Conservation (phyloP, 2,797 vertebrate species). For the Prunella strophiata region DNA sequence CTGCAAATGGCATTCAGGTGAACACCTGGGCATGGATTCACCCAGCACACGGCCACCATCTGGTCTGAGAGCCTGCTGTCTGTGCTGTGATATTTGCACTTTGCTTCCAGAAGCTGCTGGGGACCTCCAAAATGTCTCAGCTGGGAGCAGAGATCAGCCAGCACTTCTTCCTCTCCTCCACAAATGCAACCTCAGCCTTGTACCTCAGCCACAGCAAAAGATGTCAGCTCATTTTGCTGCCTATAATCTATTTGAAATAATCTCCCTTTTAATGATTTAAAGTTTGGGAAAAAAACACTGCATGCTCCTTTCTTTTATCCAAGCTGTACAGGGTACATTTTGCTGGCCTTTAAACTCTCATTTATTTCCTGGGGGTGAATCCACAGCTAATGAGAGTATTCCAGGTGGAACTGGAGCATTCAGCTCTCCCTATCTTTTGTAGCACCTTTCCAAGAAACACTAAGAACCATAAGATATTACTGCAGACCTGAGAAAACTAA, state of each 20-base stretch:
- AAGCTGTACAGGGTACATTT: neutral
- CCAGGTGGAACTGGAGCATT: neutral
- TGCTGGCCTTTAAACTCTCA: neutral
- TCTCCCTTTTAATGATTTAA: neutral
- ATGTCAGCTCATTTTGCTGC: neutral
- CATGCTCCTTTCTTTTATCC: neutral
- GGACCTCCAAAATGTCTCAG: neutral
- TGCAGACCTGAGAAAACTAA: constrained; percentile 48
- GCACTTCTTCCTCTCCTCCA: neutral
- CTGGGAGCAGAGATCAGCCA: neutral
- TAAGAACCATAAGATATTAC: constrained; percentile 13
- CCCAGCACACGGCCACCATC: fast-evolving
- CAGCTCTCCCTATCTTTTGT: constrained; percentile 2
- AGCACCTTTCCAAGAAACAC: constrained; percentile 45
- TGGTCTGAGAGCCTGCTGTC: neutral
- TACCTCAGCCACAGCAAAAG: neutral
- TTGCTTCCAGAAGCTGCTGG: neutral
- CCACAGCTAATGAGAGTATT: neutral
- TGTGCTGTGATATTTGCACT: constrained; percentile 41
- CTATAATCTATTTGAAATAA: neutral
- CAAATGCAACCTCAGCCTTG: neutral
- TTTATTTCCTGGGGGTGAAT: constrained; percentile 9
- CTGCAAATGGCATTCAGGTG: neutral
- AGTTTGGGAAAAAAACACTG: neutral
- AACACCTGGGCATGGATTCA: neutral